These are phyloP conservation scores for Sphaerodactylus townsendi DNA, from an alignment of 2,113 vertebrate genomes.

Conservation along the genomic window DNA sequence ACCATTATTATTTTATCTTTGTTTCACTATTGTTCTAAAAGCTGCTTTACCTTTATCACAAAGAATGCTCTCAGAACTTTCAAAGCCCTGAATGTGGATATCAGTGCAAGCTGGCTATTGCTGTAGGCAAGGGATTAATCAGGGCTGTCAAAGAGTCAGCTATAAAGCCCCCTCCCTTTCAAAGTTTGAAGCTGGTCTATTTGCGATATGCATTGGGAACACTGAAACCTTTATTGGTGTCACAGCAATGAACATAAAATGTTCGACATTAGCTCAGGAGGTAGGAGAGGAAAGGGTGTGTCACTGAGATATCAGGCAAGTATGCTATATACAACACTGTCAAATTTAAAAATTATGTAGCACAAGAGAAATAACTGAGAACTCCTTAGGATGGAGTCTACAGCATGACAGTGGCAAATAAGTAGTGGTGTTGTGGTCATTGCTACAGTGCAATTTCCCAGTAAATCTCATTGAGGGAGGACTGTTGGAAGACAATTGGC, in stretches of 20 bases:
- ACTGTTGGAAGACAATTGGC: too few species aligned
- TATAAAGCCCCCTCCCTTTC: slow-evolving; percentile 68
- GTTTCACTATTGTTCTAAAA: slow-evolving; percentile 45
- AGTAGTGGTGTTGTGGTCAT: too few species aligned
- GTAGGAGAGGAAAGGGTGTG: neutral
- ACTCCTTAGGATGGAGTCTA: too few species aligned
- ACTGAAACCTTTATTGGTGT: slow-evolving; percentile 53
- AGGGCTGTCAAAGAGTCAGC: slow-evolving; percentile 65
- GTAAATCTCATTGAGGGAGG: too few species aligned
- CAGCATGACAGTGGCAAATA: too few species aligned
- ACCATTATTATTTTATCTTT: slow-evolving; percentile 51
- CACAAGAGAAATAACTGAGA: too few species aligned
- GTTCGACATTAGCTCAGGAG: neutral
- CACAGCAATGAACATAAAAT: slow-evolving; percentile 36
- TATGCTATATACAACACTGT: neutral
- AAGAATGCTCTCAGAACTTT: slow-evolving; percentile 67
- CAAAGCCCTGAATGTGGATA: slow-evolving; percentile 58
- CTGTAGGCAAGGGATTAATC: slow-evolving; percentile 72
- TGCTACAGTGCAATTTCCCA: too few species aligned
- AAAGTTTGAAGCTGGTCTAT: slow-evolving; percentile 66
- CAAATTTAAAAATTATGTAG: neutral
- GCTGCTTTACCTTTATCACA: slow-evolving; percentile 66
- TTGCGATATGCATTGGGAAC: slow-evolving; percentile 61
- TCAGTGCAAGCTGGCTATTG: slow-evolving; percentile 40
- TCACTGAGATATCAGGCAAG: slow-evolving; percentile 7